These are phyloP conservation scores for Theonella swinhoei DNA, from an alignment of 37 sponge, comb jelly and placozoan genomes.

Conservation along the genomic window DNA sequence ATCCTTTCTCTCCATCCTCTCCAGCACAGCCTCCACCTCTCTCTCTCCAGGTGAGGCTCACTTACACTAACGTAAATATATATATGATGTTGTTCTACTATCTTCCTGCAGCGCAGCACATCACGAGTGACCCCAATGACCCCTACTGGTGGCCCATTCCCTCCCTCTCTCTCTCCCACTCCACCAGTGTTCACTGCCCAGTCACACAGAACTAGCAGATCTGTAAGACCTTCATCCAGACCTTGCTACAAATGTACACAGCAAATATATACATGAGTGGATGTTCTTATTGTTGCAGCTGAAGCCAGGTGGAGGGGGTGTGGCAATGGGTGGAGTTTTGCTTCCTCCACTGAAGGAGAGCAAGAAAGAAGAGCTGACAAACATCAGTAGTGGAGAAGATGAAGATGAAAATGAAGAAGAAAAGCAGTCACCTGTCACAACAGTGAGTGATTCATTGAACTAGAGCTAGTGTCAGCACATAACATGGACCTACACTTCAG, in stretches of 20 bases:
- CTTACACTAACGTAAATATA: not conserved
- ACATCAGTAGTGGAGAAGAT: too few relatives aligned
- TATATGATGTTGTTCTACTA: not conserved
- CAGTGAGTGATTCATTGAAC: too few relatives aligned
- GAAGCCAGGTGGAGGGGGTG: not conserved
- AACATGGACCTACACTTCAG: too few relatives aligned
- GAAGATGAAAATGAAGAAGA: too few relatives aligned
- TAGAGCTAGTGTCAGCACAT: too few relatives aligned
- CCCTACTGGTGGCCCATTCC: not conserved
- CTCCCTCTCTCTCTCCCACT: not conserved
- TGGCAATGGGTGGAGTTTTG: not conserved
- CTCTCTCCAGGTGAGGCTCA: not conserved
- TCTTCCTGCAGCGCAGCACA: slow-evolving; percentile 27
- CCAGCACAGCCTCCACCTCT: slow-evolving; percentile 26
- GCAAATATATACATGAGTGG: too few relatives aligned
- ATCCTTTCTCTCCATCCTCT: not conserved
- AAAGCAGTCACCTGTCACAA: too few relatives aligned
- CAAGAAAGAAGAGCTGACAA: not conserved
- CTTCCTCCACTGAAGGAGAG: not conserved
- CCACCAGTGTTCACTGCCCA: not conserved
- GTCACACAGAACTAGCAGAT: not conserved
- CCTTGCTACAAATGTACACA: too few relatives aligned
- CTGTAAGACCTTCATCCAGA: too few relatives aligned
- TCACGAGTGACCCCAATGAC: not conserved
- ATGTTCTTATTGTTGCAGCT: not conserved